Base-by-base conservation (phyloP, 2,888 invertebrate genomes). In the Nycteola revayana region DNA sequence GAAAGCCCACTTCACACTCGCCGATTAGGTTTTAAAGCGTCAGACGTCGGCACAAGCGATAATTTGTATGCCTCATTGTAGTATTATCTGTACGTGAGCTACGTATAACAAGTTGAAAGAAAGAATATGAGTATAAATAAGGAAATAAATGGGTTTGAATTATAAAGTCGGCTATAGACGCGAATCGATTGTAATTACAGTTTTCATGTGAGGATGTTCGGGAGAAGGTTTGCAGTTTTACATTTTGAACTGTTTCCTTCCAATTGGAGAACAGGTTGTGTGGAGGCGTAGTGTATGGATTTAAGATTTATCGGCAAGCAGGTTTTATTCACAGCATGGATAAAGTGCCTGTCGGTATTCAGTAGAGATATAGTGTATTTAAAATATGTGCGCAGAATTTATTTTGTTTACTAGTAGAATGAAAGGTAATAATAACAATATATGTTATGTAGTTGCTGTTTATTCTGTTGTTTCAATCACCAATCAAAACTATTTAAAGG, bases 1-100 rank as follows among this genome's bases (percentile, higher is more conserved):
- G 2, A 2, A 1, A 21, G 11, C 7, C 24, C 28, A 21, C 7
- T 42, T 40, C 36, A 50, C 61, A 62, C 70, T 74, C 56, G 57
- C 66, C 59, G 60, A 60, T 73, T 70, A 58, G 54, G 68, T 58
- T 72, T 76, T 67, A 49, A 66, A 65, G 63, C 61, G 45, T 36
- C 50, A 73, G 65, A 66, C 67, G 79, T 80, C 80, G 82, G 86
- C 70, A 57, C 74, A 70, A 73, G 79, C 79, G 82, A 87, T 87
- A 87, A 87, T 88, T 88, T 87, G 87, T 87, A 84, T 75, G 81
- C 75, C 72, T 83, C 76, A 85, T 85, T 82, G 84, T 85, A 81
- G 78, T 80, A 82, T 85, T 82, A 83, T 80, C 72, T 72, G 75
- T 83, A 84, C 84, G 86, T 86, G 85, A 80, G 77, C 60, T 70